Evolutionary conservation across 2,888 invertebrate genomes (phyloP).

Genomic region (Neelides folsomi): DNA sequence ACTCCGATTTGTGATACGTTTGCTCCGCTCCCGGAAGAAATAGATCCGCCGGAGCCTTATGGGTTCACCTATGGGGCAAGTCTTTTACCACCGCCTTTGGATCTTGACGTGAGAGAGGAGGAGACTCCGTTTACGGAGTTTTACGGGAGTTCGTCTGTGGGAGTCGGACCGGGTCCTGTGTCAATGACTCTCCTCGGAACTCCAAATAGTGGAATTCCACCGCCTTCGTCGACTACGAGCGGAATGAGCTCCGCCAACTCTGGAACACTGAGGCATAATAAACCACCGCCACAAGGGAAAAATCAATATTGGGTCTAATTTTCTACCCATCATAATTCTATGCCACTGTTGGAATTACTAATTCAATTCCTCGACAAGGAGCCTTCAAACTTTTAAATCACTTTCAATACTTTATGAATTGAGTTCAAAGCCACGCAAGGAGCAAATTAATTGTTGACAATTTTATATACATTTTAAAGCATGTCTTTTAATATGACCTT

Average conservation of each 20-base stretch:
- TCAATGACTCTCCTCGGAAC: conserved; percentile 1
- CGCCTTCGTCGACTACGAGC: conserved; percentile 2
- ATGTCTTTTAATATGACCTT: no score
- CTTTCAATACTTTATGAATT: no score
- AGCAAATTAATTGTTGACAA: no score
- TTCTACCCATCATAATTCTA: no score
- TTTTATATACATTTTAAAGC: no score
- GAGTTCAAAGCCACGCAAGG: no score
- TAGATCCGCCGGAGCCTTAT: conserved; percentile 29
- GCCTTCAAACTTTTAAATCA: no score
- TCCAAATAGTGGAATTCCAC: conserved; percentile 4
- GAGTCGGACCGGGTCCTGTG: conserved; percentile 5
- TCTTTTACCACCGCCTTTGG: conserved; percentile 26
- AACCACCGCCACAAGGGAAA: conserved; percentile 13
- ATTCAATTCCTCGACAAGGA: no score
- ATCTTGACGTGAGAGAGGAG: conserved; percentile 18
- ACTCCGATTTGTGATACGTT: conserved; percentile 34
- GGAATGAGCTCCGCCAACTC: neutral
- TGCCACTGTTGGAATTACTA: no score
- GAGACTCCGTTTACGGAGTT: conserved; percentile 23
- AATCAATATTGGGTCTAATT: conserved; percentile 33
- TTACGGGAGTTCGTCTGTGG: neutral
- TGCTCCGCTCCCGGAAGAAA: conserved; percentile 28
- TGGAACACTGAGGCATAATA: conserved; percentile 12
- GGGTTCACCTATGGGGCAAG: conserved; percentile 28